phyloP scores from a whole-genome alignment of 2,888 invertebrate species.

The Coelogynopora nodosa region DNA sequence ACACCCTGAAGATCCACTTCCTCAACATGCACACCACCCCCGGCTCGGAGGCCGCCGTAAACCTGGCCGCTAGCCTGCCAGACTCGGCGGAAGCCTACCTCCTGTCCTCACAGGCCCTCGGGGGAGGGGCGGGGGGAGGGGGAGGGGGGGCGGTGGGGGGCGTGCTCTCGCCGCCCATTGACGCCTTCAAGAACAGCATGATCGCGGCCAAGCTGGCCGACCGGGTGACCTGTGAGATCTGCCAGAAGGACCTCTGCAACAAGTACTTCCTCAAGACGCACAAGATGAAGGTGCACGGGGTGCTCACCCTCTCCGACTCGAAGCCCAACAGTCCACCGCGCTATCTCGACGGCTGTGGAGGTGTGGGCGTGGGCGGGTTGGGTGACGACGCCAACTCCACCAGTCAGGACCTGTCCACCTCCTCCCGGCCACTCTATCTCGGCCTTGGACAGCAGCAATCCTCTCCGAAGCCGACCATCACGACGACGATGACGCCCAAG shows the following conservation, averaged over 20 bases:
- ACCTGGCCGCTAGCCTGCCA: background rate
- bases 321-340: background rate
- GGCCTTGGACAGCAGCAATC: background rate
- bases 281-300: constrained; percentile 44
- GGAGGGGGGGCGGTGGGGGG: constrained; percentile 29
- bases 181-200: constrained; percentile 52
- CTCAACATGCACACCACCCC: constrained; percentile 58
- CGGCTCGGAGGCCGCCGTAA: background rate
- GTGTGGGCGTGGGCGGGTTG: background rate
- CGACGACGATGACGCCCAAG: background rate
- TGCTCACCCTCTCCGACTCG: background rate
- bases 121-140: constrained; percentile 46
- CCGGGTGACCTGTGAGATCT: constrained; percentile 49
- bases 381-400: background rate
- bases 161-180: constrained; percentile 55
- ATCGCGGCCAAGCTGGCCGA: constrained; percentile 61
- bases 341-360: background rate
- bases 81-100: background rate
- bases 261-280: constrained; percentile 45
- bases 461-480: background rate
- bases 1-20: constrained; percentile 63
- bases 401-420: background rate
- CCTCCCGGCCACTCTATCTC: background rate
- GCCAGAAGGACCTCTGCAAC: constrained; percentile 45
- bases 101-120: background rate